phyloP scores from a whole-genome alignment of 2,797 vertebrate genomes.

The Enteromius afrohamiltoni region DNA sequence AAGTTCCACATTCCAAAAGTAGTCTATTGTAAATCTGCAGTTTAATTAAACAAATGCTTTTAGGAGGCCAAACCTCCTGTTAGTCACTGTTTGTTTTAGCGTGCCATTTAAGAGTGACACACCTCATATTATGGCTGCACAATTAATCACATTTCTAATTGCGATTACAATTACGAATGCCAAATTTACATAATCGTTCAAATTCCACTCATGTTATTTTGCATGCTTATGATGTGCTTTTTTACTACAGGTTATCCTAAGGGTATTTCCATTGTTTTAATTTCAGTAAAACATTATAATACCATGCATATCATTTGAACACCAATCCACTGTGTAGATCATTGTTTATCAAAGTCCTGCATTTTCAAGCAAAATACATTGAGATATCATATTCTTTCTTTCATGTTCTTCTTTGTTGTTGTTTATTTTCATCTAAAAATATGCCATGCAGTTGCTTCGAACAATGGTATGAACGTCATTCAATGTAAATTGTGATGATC shows the following conservation, averaged over 20 bases:
- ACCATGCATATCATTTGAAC: not conserved
- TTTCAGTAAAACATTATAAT: not conserved
- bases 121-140: not conserved
- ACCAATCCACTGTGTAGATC: not conserved
- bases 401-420: too few species aligned
- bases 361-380: too few species aligned
- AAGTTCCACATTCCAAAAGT: not conserved
- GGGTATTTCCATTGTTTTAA: not conserved
- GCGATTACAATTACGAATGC: not conserved
- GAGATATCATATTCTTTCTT: too few species aligned
- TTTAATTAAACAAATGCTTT: not conserved
- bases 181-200: not conserved
- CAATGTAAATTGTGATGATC: not conserved
- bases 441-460: not conserved
- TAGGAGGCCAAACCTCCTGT: not conserved
- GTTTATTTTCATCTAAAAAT: not conserved
- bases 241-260: not conserved
- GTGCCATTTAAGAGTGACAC: not conserved
- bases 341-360: too few species aligned
- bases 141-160: not conserved
- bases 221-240: not conserved
- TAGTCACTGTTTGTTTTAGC: conserved; percentile 7
- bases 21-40: not conserved
- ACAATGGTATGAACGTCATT: not conserved
- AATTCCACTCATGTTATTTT: not conserved